Evolutionary conservation across 2,113 vertebrate species (phyloP), one percentile per base, ranked within the genome.

Genomic region (Solea senegalensis): DNA sequence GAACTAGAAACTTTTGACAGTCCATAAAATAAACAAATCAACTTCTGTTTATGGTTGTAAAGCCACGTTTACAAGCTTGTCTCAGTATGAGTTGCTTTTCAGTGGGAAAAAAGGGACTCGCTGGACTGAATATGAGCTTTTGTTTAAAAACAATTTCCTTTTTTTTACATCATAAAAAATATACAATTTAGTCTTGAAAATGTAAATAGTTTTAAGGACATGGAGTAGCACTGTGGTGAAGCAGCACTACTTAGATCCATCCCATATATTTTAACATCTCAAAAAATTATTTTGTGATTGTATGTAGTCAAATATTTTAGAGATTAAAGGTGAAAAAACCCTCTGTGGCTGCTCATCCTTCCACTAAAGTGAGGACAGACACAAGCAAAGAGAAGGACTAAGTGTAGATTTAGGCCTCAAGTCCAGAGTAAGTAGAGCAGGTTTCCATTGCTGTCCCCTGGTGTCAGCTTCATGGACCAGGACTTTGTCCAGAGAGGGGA

Each of bases 401-500:
- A 80, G 81, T 78, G 76, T 79, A 78, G 72, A 82, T 54, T 76
- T 71, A 65, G 82, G 87, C 80, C 80, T 84, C 58, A 39, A 64
- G 82, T 81, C 70, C 76, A 51, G 81, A 75, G 71, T 73, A 76
- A 55, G 49, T 61, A 74, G 82, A 80, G 89, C 83, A 90, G 84
- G 75, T 76, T 87, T 89, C 84, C 84, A 73, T 83, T 93, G 92
- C 80, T 81, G 72, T 79, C 81, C 85, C 77, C 81, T 48, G 28
- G 84, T 86, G 83, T 88, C 88, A 89, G 89, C 88, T 89, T 92
- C 88, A 89, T 94, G 94, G 93, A 94, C 85, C 90, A 90, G 93
- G 92, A 95, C 94, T 96, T 96, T 96, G 96, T 96, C 95, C 95
- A 92, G 93, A 92, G 93, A 95, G 94, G 94, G 95, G 93, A 94